phyloP scores from a whole-genome alignment of 2,797 vertebrate genomes.

The Mareca penelope region DNA sequence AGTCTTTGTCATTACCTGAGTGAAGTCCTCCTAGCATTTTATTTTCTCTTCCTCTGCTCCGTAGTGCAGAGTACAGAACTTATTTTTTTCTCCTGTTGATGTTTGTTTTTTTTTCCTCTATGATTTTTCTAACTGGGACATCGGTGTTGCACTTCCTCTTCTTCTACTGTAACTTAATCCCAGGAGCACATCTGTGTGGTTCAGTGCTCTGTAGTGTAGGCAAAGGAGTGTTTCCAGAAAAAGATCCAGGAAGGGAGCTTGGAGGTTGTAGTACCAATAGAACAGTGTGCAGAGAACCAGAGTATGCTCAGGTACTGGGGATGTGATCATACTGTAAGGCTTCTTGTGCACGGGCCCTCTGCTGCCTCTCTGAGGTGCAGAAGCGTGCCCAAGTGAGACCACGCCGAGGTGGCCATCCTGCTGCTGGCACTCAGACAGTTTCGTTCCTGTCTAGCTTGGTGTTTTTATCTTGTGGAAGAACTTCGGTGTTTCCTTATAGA shows the following conservation, averaged over 20 bases:
- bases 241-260: not conserved
- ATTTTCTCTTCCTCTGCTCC: not conserved
- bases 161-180: not conserved
- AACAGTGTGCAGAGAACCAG: not conserved
- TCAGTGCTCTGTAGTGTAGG: not conserved
- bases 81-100: not conserved
- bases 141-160: not conserved
- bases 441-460: not conserved
- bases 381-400: not conserved
- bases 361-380: not conserved
- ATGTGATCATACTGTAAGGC: not conserved
- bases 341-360: not conserved
- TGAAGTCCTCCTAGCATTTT: not conserved
- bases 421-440: not conserved
- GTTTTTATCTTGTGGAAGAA: not conserved
- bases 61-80: too few relatives aligned
- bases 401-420: rapidly evolving
- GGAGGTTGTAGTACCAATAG: not conserved
- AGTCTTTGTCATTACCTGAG: not conserved
- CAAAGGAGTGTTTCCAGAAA: not conserved
- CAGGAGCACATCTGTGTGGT: not conserved
- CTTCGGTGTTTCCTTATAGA: not conserved
- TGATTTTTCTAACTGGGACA: not conserved
- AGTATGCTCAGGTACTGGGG: not conserved
- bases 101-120: not conserved